phyloP scores from a whole-genome alignment of 2,113 vertebrate species.

The Microtus ochrogaster region DNA sequence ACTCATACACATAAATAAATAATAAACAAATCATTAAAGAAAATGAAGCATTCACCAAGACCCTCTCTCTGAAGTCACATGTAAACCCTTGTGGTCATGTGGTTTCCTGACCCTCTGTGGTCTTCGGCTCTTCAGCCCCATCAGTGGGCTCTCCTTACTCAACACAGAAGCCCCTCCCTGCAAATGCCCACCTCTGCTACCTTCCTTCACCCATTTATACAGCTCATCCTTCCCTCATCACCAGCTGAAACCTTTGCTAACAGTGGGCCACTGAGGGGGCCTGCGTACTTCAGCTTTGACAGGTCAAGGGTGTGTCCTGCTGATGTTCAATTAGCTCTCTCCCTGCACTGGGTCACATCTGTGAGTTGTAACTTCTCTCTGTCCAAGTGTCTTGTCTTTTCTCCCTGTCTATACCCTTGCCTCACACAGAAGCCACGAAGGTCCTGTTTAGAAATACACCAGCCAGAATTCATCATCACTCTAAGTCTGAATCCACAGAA shows the following conservation, averaged over 20 bases:
- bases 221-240: no score
- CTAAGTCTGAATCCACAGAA: not conserved
- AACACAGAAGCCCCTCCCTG: not conserved
- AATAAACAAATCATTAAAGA: not conserved
- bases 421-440: not conserved
- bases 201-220: not conserved
- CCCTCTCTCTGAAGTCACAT: no score
- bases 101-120: not conserved
- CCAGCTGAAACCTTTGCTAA: not conserved
- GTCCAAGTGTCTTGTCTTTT: not conserved
- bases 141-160: no score
- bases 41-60: not conserved
- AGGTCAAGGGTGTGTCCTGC: not conserved
- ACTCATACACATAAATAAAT: not conserved
- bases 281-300: not conserved
- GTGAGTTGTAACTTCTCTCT: not conserved
- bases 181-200: not conserved
- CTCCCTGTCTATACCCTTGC: not conserved
- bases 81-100: not conserved
- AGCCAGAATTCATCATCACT: not conserved
- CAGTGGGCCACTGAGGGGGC: not conserved
- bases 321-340: not conserved
- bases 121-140: no score
- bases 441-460: not conserved
- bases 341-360: fast-evolving